Evolutionary conservation across 2,113 vertebrate species (phyloP), one percentile per base, ranked within the genome.

Genomic region (Merops nubicus): DNA sequence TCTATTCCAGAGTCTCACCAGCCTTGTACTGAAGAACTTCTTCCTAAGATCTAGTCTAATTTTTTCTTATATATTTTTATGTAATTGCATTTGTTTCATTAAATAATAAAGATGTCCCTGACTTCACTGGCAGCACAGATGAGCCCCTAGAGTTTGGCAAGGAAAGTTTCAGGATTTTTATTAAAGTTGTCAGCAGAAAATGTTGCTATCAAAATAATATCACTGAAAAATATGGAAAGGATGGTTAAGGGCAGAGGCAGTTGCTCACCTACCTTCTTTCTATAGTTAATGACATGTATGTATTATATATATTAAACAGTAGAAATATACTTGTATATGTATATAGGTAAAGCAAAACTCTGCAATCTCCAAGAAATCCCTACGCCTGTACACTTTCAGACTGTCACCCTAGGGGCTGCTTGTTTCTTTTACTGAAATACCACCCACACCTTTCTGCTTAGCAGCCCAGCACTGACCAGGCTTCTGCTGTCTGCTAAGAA

Each of bases 331-430:
- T 65, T 74, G 7, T 77, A 25, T 73, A 33, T 56, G 28, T 68
- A 81, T 77, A 62, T 48, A 48, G 17, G 29, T 45, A 40, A 83
- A 79, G 15, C 47, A 70, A 87, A 86, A 53, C 26, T 68, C 57
- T 11, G 11, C 20, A 31, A 6, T 72, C 20, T 65, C 45, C 0
- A 26, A 40, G 90, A 74, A 64, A 33, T 0, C 2, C 15, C 12
- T 57, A 34, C 10, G 21, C 31, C 2, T 50, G 53, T 48, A 73
- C 23, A 42, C 33, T 74, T 76, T 92, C 43, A 65, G 31, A 73
- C 31, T 59, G 16, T 70, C 17, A 31, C 26, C 8, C 2, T 40
- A 69, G 25, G 31, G 33, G 15, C 40, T 78, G 12, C 43, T 69
- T 89, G 33, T 60, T 79, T 76, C 31, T 83, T 68, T 91, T 73